Conservation (phyloP, 1,140 invertebrate genomes). For the Drosophila santomea region DNA sequence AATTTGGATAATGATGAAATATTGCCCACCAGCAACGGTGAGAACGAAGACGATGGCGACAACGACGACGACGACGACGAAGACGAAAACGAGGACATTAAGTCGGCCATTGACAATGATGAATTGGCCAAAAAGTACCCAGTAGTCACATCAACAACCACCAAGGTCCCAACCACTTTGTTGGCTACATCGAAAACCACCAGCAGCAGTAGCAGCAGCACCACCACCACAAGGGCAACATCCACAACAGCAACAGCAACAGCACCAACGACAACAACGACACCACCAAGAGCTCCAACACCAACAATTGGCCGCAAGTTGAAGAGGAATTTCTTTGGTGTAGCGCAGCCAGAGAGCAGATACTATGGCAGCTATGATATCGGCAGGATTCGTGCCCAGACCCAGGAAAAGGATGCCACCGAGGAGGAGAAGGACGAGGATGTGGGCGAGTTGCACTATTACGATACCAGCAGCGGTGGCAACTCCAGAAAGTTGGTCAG, state of each 20-base stretch:
- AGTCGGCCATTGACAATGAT: conserved; percentile 64
- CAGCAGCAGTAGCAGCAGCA: background rate
- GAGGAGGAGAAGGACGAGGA: conserved; percentile 1
- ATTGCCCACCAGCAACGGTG: conserved; percentile 16
- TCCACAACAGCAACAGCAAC: conserved; percentile 12
- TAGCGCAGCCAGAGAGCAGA: conserved; percentile 7
- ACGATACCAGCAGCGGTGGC: conserved; percentile 27
- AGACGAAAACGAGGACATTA: conserved; percentile 42
- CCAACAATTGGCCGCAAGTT: conserved; percentile 51
- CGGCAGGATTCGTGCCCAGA: conserved; percentile 18
- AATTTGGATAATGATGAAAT: conserved; percentile 69
- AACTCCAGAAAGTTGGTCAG: conserved; percentile 16
- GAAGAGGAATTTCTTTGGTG: conserved; percentile 34
- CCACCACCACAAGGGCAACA: conserved; percentile 12
- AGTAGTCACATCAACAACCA: conserved; percentile 17
- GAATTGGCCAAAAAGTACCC: conserved; percentile 51
- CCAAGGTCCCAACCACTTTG: conserved; percentile 2
- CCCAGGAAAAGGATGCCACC: conserved; percentile 4
- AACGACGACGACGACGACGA: background rate
- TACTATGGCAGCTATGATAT: conserved; percentile 43
- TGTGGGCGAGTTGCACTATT: conserved; percentile 61
- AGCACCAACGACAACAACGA: conserved; percentile 14
- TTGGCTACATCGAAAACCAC: conserved; percentile 1
- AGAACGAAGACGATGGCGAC: background rate
- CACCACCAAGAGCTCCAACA: background rate